A percentile compares a stretch with the other conserved stretches of the same genome.
Conservation (phyloP, 2,888 invertebrate genomes). For the Hyppa rectilinea region DNA sequence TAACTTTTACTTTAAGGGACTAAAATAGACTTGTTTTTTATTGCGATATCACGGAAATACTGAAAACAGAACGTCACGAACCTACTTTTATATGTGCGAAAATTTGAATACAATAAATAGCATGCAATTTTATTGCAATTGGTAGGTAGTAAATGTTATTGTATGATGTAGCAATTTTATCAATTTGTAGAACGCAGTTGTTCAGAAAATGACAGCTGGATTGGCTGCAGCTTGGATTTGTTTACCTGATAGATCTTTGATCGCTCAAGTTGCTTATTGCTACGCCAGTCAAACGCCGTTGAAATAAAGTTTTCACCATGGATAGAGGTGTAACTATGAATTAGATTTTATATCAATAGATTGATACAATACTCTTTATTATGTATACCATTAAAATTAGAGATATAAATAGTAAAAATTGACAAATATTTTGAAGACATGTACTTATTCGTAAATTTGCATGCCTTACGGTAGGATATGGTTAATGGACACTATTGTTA, state of each 20-base stretch:
- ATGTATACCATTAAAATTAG: too few species aligned
- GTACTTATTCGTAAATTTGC: too few species aligned
- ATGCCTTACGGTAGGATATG: too few species aligned
- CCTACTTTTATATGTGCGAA: constrained; percentile 27
- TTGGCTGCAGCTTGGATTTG: constrained; percentile 21
- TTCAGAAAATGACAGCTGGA: constrained; percentile 15
- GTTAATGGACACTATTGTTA: too few species aligned
- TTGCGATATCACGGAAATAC: constrained; percentile 20
- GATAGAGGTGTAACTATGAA: too few species aligned
- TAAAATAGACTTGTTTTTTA: background rate
- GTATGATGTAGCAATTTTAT: constrained; percentile 37
- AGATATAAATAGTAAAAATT: too few species aligned
- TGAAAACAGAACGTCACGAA: constrained; percentile 13
- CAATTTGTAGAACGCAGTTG: constrained; percentile 35
- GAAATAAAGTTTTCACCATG: constrained; percentile 8
- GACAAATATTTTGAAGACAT: too few species aligned
- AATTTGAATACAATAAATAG: constrained; percentile 50
- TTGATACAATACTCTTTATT: too few species aligned
- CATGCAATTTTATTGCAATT: constrained; percentile 11
- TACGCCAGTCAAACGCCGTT: background rate
- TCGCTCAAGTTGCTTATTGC: background rate
- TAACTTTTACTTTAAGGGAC: background rate
- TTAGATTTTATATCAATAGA: too few species aligned
- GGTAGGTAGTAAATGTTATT: background rate
- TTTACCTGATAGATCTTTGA: constrained; percentile 32